phyloP scores from a whole-genome alignment of 2,113 vertebrate species.

The Isichthys henryi region DNA sequence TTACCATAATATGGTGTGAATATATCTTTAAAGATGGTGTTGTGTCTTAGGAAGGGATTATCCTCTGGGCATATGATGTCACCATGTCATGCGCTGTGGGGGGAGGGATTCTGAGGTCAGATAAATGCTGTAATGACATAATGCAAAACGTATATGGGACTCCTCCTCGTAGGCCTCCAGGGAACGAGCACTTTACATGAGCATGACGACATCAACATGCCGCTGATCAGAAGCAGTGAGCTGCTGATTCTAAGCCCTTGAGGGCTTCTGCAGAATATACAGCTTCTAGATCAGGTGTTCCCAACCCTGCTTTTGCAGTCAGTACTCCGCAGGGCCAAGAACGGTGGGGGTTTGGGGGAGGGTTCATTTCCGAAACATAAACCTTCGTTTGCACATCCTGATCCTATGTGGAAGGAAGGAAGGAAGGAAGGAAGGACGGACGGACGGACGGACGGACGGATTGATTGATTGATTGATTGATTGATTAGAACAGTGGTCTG shows the following conservation, averaged over 20 bases:
- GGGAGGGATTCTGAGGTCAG: not conserved
- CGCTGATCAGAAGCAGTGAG: not conserved
- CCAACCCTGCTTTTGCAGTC: not conserved
- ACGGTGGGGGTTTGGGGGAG: not conserved
- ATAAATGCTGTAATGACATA: not conserved
- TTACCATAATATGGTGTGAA: not conserved
- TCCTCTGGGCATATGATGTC: not conserved
- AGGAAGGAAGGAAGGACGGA: too few relatives aligned
- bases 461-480: too few relatives aligned
- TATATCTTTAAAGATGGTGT: conserved; percentile 12
- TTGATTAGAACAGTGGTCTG: too few relatives aligned
- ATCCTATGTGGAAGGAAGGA: too few relatives aligned
- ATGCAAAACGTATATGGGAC: not conserved
- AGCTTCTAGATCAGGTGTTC: not conserved
- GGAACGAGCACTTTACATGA: not conserved
- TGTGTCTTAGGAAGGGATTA: not conserved
- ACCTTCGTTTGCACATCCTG: too few relatives aligned
- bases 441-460: too few relatives aligned
- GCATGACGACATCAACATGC: not conserved
- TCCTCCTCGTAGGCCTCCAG: not conserved
- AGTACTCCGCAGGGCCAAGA: not conserved
- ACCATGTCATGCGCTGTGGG: not conserved
- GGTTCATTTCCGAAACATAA: not conserved
- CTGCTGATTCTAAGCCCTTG: not conserved
- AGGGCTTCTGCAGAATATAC: not conserved